These are phyloP conservation scores for Lithophane ornitopus DNA, from an alignment of 2,888 invertebrate species.

Conservation along the genomic window DNA sequence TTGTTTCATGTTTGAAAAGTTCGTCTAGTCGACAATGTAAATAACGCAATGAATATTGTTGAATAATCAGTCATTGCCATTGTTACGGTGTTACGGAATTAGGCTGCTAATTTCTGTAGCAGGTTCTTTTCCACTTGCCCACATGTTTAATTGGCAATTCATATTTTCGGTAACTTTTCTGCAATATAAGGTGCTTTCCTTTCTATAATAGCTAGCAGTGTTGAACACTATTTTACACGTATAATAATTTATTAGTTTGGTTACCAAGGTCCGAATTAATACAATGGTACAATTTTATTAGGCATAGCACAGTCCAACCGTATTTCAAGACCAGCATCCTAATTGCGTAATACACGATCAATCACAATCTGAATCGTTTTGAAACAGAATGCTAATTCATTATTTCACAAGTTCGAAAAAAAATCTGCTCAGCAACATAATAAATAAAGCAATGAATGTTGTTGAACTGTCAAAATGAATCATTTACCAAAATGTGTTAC, in stretches of 20 bases:
- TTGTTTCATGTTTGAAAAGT: background rate
- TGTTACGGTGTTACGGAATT: background rate
- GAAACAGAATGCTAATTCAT: too few relatives aligned
- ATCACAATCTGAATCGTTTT: too few relatives aligned
- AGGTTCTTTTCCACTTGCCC: background rate
- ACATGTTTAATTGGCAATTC: slow-evolving; percentile 1
- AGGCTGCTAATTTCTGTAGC: background rate
- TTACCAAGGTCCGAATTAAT: slow-evolving; percentile 11
- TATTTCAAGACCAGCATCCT: background rate
- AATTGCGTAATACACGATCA: too few relatives aligned
- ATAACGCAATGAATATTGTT: background rate
- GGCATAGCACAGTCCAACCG: background rate
- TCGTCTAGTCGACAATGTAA: background rate
- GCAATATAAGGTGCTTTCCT: slow-evolving; percentile 1
- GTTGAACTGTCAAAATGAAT: too few relatives aligned
- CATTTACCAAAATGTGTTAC: too few relatives aligned
- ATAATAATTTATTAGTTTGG: slow-evolving; percentile 8
- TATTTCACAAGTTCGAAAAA: too few relatives aligned
- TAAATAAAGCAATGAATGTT: too few relatives aligned
- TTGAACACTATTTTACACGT: slow-evolving; percentile 6
- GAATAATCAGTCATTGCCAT: background rate
- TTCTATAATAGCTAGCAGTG: slow-evolving; percentile 12
- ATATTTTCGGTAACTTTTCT: background rate
- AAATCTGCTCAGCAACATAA: too few relatives aligned
- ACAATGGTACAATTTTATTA: background rate